Evolutionary conservation across 2,797 vertebrate species (phyloP), one percentile per base, ranked within the genome.

Genomic region (Chaetodon trifasciatus): DNA sequence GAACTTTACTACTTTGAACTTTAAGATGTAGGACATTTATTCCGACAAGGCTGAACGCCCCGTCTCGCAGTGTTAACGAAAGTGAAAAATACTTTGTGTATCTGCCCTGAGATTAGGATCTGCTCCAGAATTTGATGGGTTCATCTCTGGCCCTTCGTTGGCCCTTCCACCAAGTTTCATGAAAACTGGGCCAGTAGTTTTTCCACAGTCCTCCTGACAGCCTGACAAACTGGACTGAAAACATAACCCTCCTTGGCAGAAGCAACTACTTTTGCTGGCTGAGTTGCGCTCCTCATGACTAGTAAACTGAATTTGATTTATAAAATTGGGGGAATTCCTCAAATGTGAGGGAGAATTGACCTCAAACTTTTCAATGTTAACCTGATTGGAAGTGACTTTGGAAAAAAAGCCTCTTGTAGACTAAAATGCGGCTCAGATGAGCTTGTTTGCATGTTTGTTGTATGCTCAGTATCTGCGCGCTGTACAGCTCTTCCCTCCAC

Each of bases 281-380:
- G 15, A 15, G 21, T 47, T 9, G 40, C 21, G 10, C 23, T 52
- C 19, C 5, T 32, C 9, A 13, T 35, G 46, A 16, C 66, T 28
- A 4, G 67, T n/a, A 28, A 77, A 70, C 50, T 24, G 10, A 70
- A 47, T 70, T 6, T 49, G n/a, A 64, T 2, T 40, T 28, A 17
- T 32, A 1, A 66, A 62, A 50, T 50, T 37, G 10, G 0, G 39
- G 23, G 17, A 62, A 63, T 4, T 55, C 13, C 15, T 39, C 11
- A 32, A 37, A 46, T 6, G 6, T 69, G 37, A 62, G 23, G 13
- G 15, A n/a, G 10, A 57, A 35, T 40, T 52, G 12, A 53, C 47
- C 47, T 61, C 13, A 40, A 50, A 49, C 44, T 19, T 42, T 32
- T 19, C 21, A 3, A 23, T 9, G 65, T 24, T 52, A 15, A 52